phyloP scores from a whole-genome alignment of 2,888 invertebrate genomes.

The Petrolisthes cinctipes region DNA sequence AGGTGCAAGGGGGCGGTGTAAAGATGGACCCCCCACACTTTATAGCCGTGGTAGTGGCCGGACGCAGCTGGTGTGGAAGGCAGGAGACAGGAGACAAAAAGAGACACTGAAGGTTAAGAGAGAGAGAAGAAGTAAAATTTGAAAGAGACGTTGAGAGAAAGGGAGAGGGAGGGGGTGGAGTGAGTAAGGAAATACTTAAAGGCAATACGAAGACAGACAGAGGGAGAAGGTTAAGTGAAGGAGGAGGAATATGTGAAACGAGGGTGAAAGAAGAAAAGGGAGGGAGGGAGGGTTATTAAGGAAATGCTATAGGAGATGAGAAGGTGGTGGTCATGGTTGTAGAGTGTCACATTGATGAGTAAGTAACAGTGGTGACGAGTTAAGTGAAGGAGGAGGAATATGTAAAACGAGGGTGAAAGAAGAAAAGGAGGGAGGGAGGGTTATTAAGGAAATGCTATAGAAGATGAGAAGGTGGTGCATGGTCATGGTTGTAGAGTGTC shows the following conservation, averaged over 20 bases:
- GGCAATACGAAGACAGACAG: background rate
- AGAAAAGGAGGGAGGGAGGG: background rate
- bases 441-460: background rate
- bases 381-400: background rate
- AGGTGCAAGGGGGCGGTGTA: constrained; percentile 11
- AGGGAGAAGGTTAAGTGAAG: background rate
- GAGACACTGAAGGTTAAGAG: background rate
- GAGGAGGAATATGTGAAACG: background rate
- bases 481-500: background rate
- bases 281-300: background rate
- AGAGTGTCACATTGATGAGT: background rate
- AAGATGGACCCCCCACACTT: constrained; percentile 50
- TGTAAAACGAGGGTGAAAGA: background rate
- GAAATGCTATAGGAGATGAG: background rate
- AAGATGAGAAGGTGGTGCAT: background rate
- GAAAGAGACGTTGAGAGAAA: background rate
- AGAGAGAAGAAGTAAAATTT: background rate
- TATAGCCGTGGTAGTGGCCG: constrained; percentile 45
- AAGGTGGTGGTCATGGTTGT: background rate
- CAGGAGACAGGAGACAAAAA: background rate
- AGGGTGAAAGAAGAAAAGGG: background rate
- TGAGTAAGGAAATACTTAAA: background rate
- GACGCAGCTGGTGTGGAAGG: background rate
- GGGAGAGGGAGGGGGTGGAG: background rate
- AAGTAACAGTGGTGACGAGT: background rate